These are phyloP conservation scores for Myotis findleyi DNA, from an alignment of 2,797 vertebrate genomes.

Conservation along the genomic window DNA sequence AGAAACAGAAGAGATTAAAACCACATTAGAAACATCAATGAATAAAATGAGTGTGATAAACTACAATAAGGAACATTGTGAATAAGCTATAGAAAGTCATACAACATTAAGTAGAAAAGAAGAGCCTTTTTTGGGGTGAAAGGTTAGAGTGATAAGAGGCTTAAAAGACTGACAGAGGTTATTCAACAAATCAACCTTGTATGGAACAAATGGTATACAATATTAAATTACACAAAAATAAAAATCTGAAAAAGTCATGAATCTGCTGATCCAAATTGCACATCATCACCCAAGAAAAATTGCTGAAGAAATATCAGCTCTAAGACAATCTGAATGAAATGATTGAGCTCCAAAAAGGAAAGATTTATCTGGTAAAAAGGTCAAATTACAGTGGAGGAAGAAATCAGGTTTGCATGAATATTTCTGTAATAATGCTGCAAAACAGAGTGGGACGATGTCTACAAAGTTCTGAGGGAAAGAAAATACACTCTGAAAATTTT, in stretches of 20 bases:
- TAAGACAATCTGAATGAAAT: conserved; percentile 26
- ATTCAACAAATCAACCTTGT: background rate
- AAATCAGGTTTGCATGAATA: background rate
- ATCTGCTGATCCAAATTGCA: background rate
- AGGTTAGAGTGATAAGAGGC: conserved; percentile 21
- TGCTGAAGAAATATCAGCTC: background rate
- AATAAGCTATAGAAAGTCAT: background rate
- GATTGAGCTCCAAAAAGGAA: background rate
- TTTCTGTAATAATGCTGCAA: background rate
- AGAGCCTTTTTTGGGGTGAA: background rate
- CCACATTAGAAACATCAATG: background rate
- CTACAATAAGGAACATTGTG: background rate
- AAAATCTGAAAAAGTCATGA: conserved; percentile 6
- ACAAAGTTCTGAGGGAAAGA: background rate
- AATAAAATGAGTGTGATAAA: background rate
- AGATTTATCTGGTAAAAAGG: background rate
- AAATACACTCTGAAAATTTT: background rate
- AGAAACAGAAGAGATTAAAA: conserved; percentile 4
- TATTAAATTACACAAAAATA: background rate
- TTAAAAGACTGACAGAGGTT: background rate
- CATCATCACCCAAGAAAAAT: background rate
- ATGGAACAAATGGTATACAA: background rate
- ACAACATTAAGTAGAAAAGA: conserved; percentile 2
- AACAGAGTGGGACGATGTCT: background rate
- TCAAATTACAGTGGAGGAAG: background rate